Evolutionary conservation across 2,888 invertebrate genomes (phyloP).

Genomic region (Priocnemis perturbator): DNA sequence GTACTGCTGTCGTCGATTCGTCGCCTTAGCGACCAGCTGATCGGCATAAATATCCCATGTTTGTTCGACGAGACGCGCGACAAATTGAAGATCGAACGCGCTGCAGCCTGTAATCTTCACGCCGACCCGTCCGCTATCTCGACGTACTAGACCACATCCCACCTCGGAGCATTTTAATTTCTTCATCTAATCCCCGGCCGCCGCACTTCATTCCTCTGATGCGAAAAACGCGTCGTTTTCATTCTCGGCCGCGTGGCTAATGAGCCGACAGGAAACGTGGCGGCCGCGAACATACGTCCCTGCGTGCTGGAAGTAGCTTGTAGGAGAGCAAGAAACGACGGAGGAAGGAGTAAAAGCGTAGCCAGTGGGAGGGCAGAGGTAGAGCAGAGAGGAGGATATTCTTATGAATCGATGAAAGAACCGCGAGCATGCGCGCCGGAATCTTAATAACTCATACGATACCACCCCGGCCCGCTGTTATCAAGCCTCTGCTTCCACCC

Average conservation of each 20-base stretch:
- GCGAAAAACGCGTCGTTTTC: too few species aligned
- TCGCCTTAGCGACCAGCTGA: constrained; percentile 25
- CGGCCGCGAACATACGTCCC: too few species aligned
- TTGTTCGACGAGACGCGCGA: background rate
- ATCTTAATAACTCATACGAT: constrained; percentile 72
- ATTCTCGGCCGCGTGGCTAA: too few species aligned
- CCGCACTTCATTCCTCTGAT: too few species aligned
- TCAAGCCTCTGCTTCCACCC: constrained; percentile 6
- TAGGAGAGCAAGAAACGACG: too few species aligned
- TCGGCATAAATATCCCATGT: background rate
- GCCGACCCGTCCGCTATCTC: background rate
- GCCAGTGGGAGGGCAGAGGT: constrained; percentile 27
- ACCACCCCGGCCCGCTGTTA: constrained; percentile 39
- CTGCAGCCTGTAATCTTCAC: background rate
- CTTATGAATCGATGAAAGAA: constrained; percentile 73
- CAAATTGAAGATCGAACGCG: background rate
- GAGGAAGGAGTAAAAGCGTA: background rate
- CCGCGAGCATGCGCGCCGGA: constrained; percentile 70
- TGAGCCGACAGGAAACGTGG: too few species aligned
- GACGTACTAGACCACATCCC: background rate
- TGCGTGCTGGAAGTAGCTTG: too few species aligned
- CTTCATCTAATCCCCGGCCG: too few species aligned
- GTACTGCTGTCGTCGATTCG: constrained; percentile 49
- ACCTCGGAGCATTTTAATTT: too few species aligned
- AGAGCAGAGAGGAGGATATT: constrained; percentile 63